Conservation (phyloP, 2,888 invertebrate genomes). For the Hemithea aestivaria region DNA sequence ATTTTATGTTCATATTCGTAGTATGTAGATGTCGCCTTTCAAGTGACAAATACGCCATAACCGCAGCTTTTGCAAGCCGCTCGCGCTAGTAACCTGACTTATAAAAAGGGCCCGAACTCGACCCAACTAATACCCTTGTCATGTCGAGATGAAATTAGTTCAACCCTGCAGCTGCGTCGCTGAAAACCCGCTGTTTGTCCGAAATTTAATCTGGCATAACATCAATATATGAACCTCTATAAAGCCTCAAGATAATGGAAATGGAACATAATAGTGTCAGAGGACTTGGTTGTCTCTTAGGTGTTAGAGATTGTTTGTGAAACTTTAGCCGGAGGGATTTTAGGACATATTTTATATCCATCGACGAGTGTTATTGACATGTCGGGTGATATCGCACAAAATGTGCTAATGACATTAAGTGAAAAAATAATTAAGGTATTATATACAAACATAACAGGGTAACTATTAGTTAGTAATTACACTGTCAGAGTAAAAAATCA, state of each 20-base stretch:
- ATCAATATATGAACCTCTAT: slow-evolving; percentile 35
- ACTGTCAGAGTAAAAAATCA: too few species aligned
- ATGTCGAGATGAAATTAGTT: slow-evolving; percentile 76
- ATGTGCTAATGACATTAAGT: too few species aligned
- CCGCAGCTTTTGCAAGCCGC: slow-evolving; percentile 45
- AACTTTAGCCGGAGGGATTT: too few species aligned
- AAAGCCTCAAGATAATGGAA: slow-evolving; percentile 10
- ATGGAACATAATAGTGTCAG: slow-evolving; percentile 1
- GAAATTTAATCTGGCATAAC: slow-evolving; percentile 64
- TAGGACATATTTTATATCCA: too few species aligned
- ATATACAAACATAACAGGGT: too few species aligned
- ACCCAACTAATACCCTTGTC: slow-evolving; percentile 77
- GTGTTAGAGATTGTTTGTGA: too few species aligned
- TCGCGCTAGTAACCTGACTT: slow-evolving; percentile 57
- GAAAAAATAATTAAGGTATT: too few species aligned
- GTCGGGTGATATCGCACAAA: too few species aligned
- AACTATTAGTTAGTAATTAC: too few species aligned
- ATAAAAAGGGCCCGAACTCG: slow-evolving; percentile 62
- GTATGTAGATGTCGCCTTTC: slow-evolving; percentile 16
- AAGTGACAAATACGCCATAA: slow-evolving; percentile 44
- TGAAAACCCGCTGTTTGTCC: slow-evolving; percentile 57
- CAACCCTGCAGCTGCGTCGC: slow-evolving; percentile 69
- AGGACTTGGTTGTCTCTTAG: neutral
- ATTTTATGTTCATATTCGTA: neutral
- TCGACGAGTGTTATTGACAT: too few species aligned